phyloP scores from a whole-genome alignment of 2,888 invertebrate species.

The Pocota personata region DNA sequence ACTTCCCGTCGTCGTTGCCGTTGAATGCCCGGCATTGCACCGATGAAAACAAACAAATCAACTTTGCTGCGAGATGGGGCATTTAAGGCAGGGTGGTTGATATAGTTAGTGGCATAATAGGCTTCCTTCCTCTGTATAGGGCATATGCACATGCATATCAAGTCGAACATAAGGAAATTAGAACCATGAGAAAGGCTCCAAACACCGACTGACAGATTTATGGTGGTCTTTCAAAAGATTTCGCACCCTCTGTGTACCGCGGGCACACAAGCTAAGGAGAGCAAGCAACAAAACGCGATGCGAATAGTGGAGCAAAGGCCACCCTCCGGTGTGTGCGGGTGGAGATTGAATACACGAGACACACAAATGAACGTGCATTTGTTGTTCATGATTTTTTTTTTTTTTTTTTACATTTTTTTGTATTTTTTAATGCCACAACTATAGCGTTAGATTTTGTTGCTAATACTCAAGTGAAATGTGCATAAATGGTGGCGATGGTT shows the following conservation, averaged over 20 bases:
- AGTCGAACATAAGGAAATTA: conserved; percentile 71
- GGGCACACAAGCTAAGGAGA: neutral
- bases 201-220: conserved; percentile 70
- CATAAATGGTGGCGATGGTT: conserved; percentile 46
- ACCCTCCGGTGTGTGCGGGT: conserved; percentile 50
- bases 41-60: conserved; percentile 37
- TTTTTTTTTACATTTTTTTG: neutral
- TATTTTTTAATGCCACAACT: conserved; percentile 13
- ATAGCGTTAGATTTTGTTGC: conserved; percentile 49
- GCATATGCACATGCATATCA: conserved; percentile 54
- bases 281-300: conserved; percentile 23
- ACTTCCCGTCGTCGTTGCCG: conserved; percentile 40
- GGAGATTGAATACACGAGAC: conserved; percentile 13
- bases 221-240: conserved; percentile 70
- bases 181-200: conserved; percentile 70
- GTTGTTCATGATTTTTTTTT: conserved; percentile 55
- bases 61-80: neutral
- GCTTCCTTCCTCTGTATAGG: conserved; percentile 28
- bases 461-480: conserved; percentile 69
- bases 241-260: conserved; percentile 57
- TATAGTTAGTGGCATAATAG: conserved; percentile 54
- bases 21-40: too few relatives aligned
- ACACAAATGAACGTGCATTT: conserved; percentile 39
- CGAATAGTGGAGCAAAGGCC: conserved; percentile 32
- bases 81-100: conserved; percentile 5